A percentile compares a stretch with the other conserved stretches of the same genome.
phyloP scores from a whole-genome alignment of 2,888 invertebrate species.

The Horisme vitalbata region DNA sequence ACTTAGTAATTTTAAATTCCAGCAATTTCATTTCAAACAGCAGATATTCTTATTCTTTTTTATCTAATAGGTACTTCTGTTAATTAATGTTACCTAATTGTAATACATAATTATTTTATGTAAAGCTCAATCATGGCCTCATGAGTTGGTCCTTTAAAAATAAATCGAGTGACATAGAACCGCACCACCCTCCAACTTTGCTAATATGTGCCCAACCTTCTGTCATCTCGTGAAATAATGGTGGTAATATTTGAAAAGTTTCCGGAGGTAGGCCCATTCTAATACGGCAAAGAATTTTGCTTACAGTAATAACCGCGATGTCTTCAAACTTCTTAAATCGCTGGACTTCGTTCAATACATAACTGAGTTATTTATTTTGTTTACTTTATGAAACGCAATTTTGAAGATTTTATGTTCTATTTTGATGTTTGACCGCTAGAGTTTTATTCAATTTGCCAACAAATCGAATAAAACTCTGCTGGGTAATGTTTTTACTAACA shows the following conservation, averaged over 20 bases:
- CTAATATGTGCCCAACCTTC: constrained; percentile 82
- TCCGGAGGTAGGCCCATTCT: constrained; percentile 64
- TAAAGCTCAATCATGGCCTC: constrained; percentile 24
- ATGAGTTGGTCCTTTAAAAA: constrained; percentile 55
- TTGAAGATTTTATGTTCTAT: neutral
- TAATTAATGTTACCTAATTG: neutral
- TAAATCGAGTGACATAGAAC: constrained; percentile 64
- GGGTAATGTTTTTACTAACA: constrained; percentile 3
- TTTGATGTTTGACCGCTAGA: neutral
- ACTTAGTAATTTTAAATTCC: no score
- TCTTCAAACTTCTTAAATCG: constrained; percentile 57
- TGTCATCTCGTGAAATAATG: constrained; percentile 81
- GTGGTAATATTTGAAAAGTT: constrained; percentile 81
- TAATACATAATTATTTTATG: neutral
- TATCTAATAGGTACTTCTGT: no score
- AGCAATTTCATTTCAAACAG: no score
- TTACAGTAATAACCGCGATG: constrained; percentile 61
- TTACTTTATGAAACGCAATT: constrained; percentile 4
- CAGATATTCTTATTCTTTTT: no score
- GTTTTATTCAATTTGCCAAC: no score
- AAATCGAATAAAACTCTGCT: constrained; percentile 1
- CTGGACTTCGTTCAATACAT: constrained; percentile 26
- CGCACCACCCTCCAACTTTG: constrained; percentile 66
- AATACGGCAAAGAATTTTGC: constrained; percentile 72
- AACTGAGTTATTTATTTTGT: constrained; percentile 4